Evolutionary conservation across 1,140 invertebrate species (phyloP).

Genomic region (Bombus cullumanus): DNA sequence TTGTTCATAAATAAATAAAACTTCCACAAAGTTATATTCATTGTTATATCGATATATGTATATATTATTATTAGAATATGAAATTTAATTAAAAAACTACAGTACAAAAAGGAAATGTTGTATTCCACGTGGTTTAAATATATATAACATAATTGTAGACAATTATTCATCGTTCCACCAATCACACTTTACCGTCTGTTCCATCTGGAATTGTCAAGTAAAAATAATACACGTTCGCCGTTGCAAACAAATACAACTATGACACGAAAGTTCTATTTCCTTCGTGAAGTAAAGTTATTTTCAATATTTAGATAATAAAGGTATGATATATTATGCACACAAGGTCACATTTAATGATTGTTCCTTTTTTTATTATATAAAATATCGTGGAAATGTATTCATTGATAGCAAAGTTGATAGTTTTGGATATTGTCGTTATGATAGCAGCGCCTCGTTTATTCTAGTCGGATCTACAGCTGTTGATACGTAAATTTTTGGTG

Average conservation of each 20-base stretch:
- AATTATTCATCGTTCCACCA: constrained; percentile 48
- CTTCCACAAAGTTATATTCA: background rate
- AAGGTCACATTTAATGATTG: background rate
- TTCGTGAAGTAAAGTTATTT: constrained; percentile 1
- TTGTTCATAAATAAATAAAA: constrained; percentile 31
- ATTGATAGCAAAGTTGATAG: constrained; percentile 24
- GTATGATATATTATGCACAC: background rate
- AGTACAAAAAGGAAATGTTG: background rate
- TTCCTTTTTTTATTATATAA: background rate
- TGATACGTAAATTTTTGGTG: constrained; percentile 70
- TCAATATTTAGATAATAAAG: background rate
- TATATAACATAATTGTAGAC: background rate
- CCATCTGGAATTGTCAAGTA: constrained; percentile 25
- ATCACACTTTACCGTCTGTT: constrained; percentile 69
- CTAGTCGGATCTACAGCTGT: constrained; percentile 51
- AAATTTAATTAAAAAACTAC: background rate
- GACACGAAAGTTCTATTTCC: background rate
- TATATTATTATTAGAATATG: background rate
- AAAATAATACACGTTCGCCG: constrained; percentile 13
- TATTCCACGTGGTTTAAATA: constrained; percentile 43
- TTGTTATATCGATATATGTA: background rate
- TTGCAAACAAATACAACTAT: background rate
- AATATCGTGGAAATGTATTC: background rate
- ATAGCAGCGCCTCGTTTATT: constrained; percentile 65
- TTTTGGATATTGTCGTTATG: constrained; percentile 64